A percentile compares a stretch with the other conserved stretches of the same genome.
Conservation (phyloP, 2,113 vertebrate species). For the cattle (Bos taurus) region ARS-UCD2.0 NC_037333.1:67267501-67268000, state of each 20-base stretch:
- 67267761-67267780: not conserved
- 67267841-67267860: not conserved
- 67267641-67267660: not conserved
- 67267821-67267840: not conserved
- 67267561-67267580: not conserved
- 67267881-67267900: not conserved
- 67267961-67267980: not conserved
- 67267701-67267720: not conserved
- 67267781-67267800: not conserved
- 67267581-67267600: not conserved
- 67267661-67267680: not conserved
- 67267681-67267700: not conserved
- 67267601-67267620: not conserved
- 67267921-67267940: not conserved
- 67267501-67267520: not conserved
- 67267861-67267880: not conserved
- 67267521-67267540: not conserved
- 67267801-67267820: not conserved
- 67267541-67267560: not conserved
- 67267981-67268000: not conserved
- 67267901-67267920: not conserved
- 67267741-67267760: not conserved
- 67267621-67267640: not conserved
- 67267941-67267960: not conserved
- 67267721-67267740: not conserved